These are phyloP conservation scores for Prostheceraeus crozeri DNA, from an alignment of 2,888 invertebrate species.

Conservation along the genomic window DNA sequence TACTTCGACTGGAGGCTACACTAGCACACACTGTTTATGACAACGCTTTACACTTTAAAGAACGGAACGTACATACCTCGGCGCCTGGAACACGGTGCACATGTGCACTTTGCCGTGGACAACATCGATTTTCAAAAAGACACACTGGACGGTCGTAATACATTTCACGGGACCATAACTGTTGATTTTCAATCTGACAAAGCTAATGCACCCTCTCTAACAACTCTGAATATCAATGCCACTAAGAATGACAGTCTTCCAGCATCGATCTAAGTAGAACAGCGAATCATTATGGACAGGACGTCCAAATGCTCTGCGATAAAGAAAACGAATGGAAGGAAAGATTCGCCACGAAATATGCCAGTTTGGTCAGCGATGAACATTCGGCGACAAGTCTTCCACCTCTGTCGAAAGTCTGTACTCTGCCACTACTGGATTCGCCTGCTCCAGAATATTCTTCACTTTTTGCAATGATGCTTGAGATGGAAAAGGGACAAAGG, in stretches of 20 bases:
- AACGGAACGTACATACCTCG: too few species aligned
- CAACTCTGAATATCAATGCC: conserved; percentile 16
- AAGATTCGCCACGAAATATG: conserved; percentile 17
- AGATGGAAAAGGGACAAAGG: conserved; percentile 10
- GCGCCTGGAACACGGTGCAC: too few species aligned
- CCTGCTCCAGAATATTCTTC: conserved; percentile 12
- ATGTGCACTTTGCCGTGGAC: conserved; percentile 15
- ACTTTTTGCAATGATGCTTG: conserved; percentile 20
- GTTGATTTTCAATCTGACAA: conserved; percentile 22
- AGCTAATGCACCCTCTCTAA: too few species aligned
- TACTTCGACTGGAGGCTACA: too few species aligned
- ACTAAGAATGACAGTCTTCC: too few species aligned
- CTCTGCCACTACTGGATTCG: conserved; percentile 16
- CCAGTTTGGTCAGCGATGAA: conserved; percentile 17
- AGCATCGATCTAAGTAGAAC: too few species aligned
- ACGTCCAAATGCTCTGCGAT: too few species aligned
- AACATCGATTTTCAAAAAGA: conserved; percentile 10
- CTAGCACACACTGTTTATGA: too few species aligned
- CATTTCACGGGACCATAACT: not conserved
- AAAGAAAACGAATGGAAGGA: too few species aligned
- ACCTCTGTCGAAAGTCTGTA: conserved; percentile 13
- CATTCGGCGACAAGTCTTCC: conserved; percentile 14
- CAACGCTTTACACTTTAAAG: too few species aligned
- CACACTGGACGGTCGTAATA: not conserved
- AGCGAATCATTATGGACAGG: too few species aligned